Conservation (phyloP, 2,888 invertebrate genomes). For the Napeogenes inachia region DNA sequence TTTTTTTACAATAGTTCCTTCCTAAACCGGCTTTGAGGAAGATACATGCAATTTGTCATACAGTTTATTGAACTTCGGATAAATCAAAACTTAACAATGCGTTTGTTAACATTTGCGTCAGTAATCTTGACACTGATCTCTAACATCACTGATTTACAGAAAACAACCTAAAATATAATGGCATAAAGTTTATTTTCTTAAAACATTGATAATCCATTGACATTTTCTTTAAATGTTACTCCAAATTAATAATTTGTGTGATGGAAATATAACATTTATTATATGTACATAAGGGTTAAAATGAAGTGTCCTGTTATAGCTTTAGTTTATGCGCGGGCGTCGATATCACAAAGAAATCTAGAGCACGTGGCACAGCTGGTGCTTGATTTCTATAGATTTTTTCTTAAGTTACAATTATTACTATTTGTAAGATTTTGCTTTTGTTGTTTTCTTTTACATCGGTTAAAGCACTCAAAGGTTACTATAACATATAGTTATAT, state of each 20-base stretch:
- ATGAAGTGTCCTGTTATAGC: background rate
- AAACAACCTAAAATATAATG: background rate
- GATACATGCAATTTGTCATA: constrained; percentile 17
- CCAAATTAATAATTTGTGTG: constrained; percentile 4
- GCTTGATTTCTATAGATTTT: constrained; percentile 11
- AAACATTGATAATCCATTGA: background rate
- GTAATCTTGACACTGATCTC: constrained; percentile 13
- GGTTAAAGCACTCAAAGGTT: background rate
- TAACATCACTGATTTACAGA: background rate
- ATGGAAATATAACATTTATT: constrained; percentile 4
- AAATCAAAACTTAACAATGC: constrained; percentile 18
- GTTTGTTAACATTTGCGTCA: constrained; percentile 17
- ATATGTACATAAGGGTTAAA: background rate
- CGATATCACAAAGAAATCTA: constrained; percentile 23
- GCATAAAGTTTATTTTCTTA: background rate
- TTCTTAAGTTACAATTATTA: constrained; percentile 10
- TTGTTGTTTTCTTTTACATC: background rate
- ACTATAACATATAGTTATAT: too few species aligned
- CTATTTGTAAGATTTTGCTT: background rate
- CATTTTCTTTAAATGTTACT: constrained; percentile 3
- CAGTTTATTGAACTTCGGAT: constrained; percentile 8
- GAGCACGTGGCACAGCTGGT: constrained; percentile 31
- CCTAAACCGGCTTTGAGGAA: background rate
- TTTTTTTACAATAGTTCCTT: background rate
- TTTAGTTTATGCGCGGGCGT: constrained; percentile 6